phyloP scores from a whole-genome alignment of 2,888 invertebrate genomes.

The Eupithecia abbreviata region DNA sequence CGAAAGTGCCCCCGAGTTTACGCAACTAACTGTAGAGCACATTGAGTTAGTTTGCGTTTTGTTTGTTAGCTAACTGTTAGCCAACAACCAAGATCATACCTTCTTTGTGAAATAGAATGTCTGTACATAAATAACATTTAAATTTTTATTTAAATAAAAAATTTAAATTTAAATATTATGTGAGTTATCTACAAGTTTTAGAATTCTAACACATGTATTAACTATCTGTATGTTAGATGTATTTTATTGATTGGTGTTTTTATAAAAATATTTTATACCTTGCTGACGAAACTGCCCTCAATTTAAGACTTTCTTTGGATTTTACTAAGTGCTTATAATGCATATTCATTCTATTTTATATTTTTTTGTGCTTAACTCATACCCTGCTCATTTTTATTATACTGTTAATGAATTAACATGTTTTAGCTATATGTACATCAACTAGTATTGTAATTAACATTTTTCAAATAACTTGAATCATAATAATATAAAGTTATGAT shows the following conservation, averaged over 20 bases:
- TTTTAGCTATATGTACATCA: neutral
- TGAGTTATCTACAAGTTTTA: neutral
- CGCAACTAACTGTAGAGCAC: too few relatives aligned
- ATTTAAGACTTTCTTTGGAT: neutral
- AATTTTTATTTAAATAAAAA: too few relatives aligned
- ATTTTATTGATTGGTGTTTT: neutral
- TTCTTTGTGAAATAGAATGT: too few relatives aligned
- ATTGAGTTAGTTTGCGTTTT: too few relatives aligned
- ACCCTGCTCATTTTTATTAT: constrained; percentile 1
- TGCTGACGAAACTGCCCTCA: neutral
- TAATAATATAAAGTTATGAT: constrained; percentile 16
- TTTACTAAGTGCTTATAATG: neutral
- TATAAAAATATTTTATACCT: neutral
- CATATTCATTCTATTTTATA: neutral
- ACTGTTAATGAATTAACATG: neutral
- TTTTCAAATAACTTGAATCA: neutral
- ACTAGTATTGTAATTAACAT: neutral
- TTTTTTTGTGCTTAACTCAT: neutral
- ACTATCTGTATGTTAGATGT: neutral
- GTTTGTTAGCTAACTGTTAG: too few relatives aligned
- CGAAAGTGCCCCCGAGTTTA: too few relatives aligned
- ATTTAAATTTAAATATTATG: too few relatives aligned
- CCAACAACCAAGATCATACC: too few relatives aligned
- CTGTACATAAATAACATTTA: neutral
- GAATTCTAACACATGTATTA: neutral